Percentiles rank a stretch among this genome's conserved stretches.
These are phyloP conservation scores for Allygus modestus DNA, from an alignment of 2,888 invertebrate genomes.

Conservation along the genomic window DNA sequence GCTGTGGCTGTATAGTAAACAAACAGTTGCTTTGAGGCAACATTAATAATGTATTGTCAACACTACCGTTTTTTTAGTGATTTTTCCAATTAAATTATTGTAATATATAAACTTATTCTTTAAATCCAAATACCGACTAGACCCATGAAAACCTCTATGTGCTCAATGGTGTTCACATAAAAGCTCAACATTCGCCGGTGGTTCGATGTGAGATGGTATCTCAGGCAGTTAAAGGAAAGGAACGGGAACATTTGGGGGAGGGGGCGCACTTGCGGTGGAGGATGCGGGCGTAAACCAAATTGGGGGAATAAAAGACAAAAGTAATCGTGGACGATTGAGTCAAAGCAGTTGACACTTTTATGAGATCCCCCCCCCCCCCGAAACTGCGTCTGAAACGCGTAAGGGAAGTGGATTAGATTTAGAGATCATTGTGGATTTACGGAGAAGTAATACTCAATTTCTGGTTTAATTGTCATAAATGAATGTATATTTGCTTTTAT, in stretches of 20 bases:
- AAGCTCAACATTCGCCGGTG: no score
- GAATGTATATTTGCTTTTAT: no score
- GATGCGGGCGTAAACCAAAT: constrained; percentile 60
- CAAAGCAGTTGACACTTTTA: constrained; percentile 59
- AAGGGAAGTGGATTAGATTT: not conserved
- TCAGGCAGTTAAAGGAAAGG: not conserved
- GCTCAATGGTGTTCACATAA: no score
- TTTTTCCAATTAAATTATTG: no score
- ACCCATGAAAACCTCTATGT: no score
- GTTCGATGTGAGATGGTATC: constrained; percentile 24
- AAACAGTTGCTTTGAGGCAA: no score
- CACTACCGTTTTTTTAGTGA: no score
- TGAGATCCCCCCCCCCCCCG: constrained; percentile 18
- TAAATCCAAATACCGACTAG: no score
- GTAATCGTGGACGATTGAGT: constrained; percentile 55
- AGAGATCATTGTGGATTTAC: not conserved
- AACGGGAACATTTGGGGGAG: constrained; percentile 3
- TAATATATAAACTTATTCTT: no score
- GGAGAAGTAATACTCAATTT: not conserved
- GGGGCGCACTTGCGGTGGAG: not conserved
- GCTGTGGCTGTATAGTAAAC: no score
- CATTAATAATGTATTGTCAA: no score
- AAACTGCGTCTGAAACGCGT: not conserved
- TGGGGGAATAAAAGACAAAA: constrained; percentile 59
- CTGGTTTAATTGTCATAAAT: no score